Evolutionary conservation across 2,113 vertebrate species (phyloP), one percentile per base, ranked within the genome.

Genomic region (Hippoglossus stenolepis): DNA sequence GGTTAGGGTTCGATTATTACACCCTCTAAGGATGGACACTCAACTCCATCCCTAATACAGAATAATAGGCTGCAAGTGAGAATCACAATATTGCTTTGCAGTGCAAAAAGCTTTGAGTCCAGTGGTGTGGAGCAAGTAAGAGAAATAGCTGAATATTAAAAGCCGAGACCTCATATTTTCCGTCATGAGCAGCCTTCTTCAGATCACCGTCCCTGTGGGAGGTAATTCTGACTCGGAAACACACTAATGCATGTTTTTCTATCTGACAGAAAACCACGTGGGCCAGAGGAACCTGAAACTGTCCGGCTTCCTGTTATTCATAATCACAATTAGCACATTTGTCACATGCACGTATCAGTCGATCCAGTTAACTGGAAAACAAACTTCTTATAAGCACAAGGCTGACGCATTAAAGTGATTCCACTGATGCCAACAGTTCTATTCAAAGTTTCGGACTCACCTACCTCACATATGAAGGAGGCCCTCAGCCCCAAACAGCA

Each of bases 181-280:
- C 71, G 65, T 68, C 73, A 73, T 66, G 54, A 83, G 20, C 26
- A 61, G 47, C 40, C 8, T 31, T 69, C 43, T 61, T 79, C 31
- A 83, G 65, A 83, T 80, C 11, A 0, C 57, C 78, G 65, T 78
- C 79, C 77, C 75, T 21, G 74, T 77, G 69, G 87, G 90, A 83
- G 83, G 73, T 73, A 69, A 79, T 73, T 89, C 81, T 87, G 82
- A 90, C 76, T 86, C 84, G 87, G 63, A 87, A 77, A 84, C 85
- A 76, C 62, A 63, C 45, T 31, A 18, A 70, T 68, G 47, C 38
- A 31, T 76, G 79, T 61, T 79, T 73, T 74, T 83, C 15, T 66
- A 38, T 59, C 56, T 76, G 83, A 84, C 54, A 31, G 68, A 47
- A 74, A 79, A 82, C 15, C 26, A 56, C 24, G 80, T 80, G 73